Base-by-base conservation (phyloP, 2,113 vertebrate genomes). In the Gallinago jamesoni region DNA sequence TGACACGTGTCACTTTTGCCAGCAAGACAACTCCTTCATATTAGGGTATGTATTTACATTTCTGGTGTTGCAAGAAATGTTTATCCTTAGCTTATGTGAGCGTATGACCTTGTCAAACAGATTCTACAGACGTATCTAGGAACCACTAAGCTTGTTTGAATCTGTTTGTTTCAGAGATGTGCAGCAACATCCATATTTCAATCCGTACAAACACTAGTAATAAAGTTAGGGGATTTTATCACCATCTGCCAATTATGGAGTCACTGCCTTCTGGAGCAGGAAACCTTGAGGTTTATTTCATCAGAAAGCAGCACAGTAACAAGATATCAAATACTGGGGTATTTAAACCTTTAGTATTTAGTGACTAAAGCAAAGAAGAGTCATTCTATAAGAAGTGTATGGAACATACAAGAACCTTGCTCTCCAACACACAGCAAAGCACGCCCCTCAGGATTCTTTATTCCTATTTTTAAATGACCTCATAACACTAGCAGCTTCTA, bases 181-280 rank as follows among this genome's bases (percentile, higher is more conserved):
- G 63, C 94, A 91, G 75, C 9, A 28, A 81, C 45, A 86, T 68
- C 91, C 76, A 17, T n/a, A 84, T 90, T 91, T 97, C 85, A 79
- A 77, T 52, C 85, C 86, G 81, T 68, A 55, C 84, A 89, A 94
- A 74, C 39, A 56, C 81, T 66, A 93, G 77, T 74, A 69, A 64
- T 83, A 75, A 93, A 93, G 37, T 74, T 37, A 45, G 9, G 20
- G 89, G 39, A 59, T 74, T 95, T 96, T 80, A 72, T 84, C 76
- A 88, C 83, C 84, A 94, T 96, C 94, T 97, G 96, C 75, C 81
- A 84, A 68, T 92, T 57, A 41, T 8, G 25, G 95, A 87, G 76
- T 75, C 43, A 21, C 4, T 80, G 85, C 59, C 88, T 97, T 47
- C 70, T 91, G 77, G 22, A 96, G 70, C 25, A 91, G 59, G 80